A percentile compares a stretch with the other conserved stretches of the same genome.
Conservation (phyloP, 2,888 invertebrate species). For the Sipha maydis region DNA sequence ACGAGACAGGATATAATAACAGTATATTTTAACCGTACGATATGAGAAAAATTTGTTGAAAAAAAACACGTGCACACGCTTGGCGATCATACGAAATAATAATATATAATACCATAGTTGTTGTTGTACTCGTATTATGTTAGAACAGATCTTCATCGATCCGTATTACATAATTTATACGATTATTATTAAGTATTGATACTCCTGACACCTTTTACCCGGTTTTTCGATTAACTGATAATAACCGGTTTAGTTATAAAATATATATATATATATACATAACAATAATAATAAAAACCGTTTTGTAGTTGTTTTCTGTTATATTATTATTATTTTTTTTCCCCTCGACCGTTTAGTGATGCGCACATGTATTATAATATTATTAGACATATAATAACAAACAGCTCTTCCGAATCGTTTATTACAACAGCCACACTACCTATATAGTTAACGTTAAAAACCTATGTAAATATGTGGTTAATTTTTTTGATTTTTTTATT, state of each 20-base stretch:
- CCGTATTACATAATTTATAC: background rate
- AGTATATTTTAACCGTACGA: background rate
- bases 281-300: background rate
- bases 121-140: background rate
- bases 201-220: slow-evolving; percentile 23
- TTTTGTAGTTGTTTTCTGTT: slow-evolving; percentile 22
- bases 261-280: background rate
- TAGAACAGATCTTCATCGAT: slow-evolving; percentile 34
- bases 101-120: background rate
- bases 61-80: background rate
- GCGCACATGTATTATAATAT: background rate
- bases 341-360: background rate
- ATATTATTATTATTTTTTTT: slow-evolving; percentile 20
- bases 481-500: background rate
- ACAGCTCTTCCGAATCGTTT: background rate
- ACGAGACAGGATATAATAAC: no score
- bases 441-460: background rate
- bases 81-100: background rate
- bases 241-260: slow-evolving; percentile 36
- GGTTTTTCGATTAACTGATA: slow-evolving; percentile 18
- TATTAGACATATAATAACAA: background rate
- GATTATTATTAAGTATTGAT: slow-evolving; percentile 4
- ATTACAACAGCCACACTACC: background rate
- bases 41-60: background rate
- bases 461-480: background rate